A percentile compares a stretch with the other conserved stretches of the same genome.
Evolutionary conservation across 2,113 vertebrate genomes (phyloP).

Genomic region (Sceloporus tristichus): DNA sequence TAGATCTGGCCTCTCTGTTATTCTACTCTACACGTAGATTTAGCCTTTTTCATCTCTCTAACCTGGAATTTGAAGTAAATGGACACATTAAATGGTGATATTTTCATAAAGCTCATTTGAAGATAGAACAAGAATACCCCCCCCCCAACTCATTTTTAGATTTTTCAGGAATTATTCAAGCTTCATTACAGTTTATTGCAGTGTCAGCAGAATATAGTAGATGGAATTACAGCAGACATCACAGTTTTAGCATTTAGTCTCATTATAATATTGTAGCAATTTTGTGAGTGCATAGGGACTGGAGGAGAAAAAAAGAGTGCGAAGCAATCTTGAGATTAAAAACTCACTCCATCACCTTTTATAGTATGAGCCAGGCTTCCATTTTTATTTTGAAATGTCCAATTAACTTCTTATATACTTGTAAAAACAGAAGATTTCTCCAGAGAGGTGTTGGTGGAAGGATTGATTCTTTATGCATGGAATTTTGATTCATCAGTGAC

Average conservation of each 20-base stretch:
- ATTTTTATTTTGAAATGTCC: conserved; percentile 57
- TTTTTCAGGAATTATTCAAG: conserved; percentile 13
- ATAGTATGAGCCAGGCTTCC: conserved; percentile 16
- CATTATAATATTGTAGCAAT: conserved; percentile 11
- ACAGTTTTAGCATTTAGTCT: conserved; percentile 4
- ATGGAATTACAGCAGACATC: conserved; percentile 28
- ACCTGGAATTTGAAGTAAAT: not conserved
- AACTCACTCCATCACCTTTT: conserved; percentile 48
- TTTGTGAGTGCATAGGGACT: conserved; percentile 1
- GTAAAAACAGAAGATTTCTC: conserved; percentile 37
- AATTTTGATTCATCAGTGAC: conserved; percentile 42
- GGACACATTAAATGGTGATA: conserved; percentile 16
- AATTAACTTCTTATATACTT: conserved; percentile 48
- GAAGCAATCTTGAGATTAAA: conserved; percentile 47
- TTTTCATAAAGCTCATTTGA: not conserved
- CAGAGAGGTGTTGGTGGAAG: conserved; percentile 11
- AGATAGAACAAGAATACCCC: not conserved
- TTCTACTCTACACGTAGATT: not conserved
- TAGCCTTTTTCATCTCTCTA: not conserved
- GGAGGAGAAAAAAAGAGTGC: not conserved
- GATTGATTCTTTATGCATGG: not conserved
- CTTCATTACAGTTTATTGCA: not conserved
- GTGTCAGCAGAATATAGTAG: conserved; percentile 30
- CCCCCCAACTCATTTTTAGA: not conserved
- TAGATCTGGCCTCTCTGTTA: not conserved